These are phyloP conservation scores for Sesamia inferens DNA, from an alignment of 2,888 invertebrate genomes.

Conservation along the genomic window DNA sequence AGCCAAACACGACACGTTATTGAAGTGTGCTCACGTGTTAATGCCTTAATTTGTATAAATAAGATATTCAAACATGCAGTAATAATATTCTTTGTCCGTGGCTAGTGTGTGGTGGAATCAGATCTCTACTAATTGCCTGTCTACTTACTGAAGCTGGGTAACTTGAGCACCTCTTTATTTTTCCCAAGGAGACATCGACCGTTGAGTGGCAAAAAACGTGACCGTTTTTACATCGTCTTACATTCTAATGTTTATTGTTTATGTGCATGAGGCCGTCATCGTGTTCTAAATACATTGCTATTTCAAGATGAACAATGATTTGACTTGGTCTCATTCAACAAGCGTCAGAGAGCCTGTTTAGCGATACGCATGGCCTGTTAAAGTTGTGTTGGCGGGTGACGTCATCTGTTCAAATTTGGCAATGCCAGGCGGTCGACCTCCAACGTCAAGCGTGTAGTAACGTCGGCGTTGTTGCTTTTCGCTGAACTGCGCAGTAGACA, in stretches of 20 bases:
- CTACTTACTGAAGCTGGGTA: slow-evolving; percentile 63
- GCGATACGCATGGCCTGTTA: slow-evolving; percentile 35
- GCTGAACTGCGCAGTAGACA: slow-evolving; percentile 61
- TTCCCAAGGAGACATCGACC: slow-evolving; percentile 73
- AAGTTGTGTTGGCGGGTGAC: slow-evolving; percentile 67
- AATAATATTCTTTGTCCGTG: slow-evolving; percentile 48
- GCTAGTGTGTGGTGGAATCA: slow-evolving; percentile 60
- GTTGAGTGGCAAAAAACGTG: slow-evolving; percentile 71
- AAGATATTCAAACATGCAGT: slow-evolving; percentile 53
- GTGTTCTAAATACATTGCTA: slow-evolving; percentile 52
- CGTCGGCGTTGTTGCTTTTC: slow-evolving; percentile 55
- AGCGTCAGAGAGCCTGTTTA: slow-evolving; percentile 28
- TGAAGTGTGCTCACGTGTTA: slow-evolving; percentile 31
- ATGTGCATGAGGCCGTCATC: slow-evolving; percentile 3
- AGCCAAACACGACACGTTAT: slow-evolving; percentile 13
- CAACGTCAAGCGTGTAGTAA: slow-evolving; percentile 72
- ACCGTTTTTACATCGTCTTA: slow-evolving; percentile 71
- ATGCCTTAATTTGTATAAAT: slow-evolving; percentile 50
- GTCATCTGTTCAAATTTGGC: slow-evolving; percentile 84
- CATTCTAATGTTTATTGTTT: slow-evolving; percentile 67
- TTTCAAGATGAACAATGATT: not conserved
- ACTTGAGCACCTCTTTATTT: slow-evolving; percentile 75
- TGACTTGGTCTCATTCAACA: slow-evolving; percentile 6
- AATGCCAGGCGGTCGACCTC: slow-evolving; percentile 85
- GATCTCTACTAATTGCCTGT: slow-evolving; percentile 63